Base-by-base conservation (phyloP, 2,888 invertebrate genomes). In the Pharmacophagus antenor region DNA sequence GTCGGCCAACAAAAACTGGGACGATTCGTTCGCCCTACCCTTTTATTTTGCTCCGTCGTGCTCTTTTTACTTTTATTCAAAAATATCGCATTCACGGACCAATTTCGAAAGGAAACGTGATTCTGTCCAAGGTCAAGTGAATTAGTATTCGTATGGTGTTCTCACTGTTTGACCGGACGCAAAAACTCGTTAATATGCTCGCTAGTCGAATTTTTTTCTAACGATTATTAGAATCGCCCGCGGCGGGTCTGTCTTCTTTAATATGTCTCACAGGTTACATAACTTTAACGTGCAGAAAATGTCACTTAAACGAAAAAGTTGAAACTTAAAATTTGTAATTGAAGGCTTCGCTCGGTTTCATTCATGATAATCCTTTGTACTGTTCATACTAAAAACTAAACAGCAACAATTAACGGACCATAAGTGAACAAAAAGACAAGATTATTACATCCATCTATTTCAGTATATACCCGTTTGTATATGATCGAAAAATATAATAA, bases 101-200 rank as follows among this genome's bases (percentile, higher is more conserved):
- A 86, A 89, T 89, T 89, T 89, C 81, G 88, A 89, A 89, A 90
- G 87, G 89, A 89, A 90, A 89, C 89, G 88, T 86, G 89, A 86
- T 85, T 85, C 79, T 76, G 79, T 76, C 77, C 87, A 90, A 90
- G 89, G 89, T 88, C 85, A 82, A 75, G 74, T 70, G 77, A 84
- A 88, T 90, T 90, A 89, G 89, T 89, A 88, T 88, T 84, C 87
- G 82, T 78, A 76, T 78, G 79, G 80, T 79, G 87, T 80, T 82
- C 82, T 87, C 79, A 79, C 77, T 76, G 82, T 82, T 85, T 82
- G 88, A 84, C 87, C 86, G 86, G 78, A 78, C 83, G 82, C 86
- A 85, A 88, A 86, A 87, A 88, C 82, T 85, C 79, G 84, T 82
- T 87, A 83, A 83, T 84, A 80, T 79, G 77, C 77, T 78, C 20